A percentile compares a stretch with the other conserved stretches of the same genome.
phyloP scores from a whole-genome alignment of 2,888 invertebrate genomes.

The Phragmatobia fuliginosa region DNA sequence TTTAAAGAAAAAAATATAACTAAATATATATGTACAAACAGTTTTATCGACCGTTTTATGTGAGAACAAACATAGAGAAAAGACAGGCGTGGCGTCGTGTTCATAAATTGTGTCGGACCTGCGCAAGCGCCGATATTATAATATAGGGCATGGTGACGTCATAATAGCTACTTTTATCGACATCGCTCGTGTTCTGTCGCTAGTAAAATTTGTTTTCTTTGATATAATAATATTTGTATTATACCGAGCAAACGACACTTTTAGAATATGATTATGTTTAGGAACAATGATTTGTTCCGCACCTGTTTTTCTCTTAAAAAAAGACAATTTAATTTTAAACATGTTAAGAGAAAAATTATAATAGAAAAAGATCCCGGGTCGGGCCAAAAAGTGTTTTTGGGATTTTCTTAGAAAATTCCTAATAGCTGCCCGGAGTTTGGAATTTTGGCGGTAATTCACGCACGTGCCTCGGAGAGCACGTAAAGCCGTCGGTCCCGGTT shows the following conservation, averaged over 20 bases:
- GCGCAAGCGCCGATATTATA: slow-evolving; percentile 45
- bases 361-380: too few relatives aligned
- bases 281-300: neutral
- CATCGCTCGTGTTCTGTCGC: slow-evolving; percentile 15
- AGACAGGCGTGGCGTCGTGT: slow-evolving; percentile 18
- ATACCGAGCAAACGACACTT: slow-evolving; percentile 14
- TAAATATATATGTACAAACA: slow-evolving; percentile 9
- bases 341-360: too few relatives aligned
- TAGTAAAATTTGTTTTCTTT: slow-evolving; percentile 30
- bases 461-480: too few relatives aligned
- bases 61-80: slow-evolving; percentile 10
- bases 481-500: too few relatives aligned
- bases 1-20: slow-evolving; percentile 2
- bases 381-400: too few relatives aligned
- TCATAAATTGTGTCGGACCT: slow-evolving; percentile 42
- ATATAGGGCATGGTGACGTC: slow-evolving; percentile 49
- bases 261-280: slow-evolving; percentile 9
- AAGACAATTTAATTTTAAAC: too few relatives aligned
- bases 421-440: too few relatives aligned
- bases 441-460: too few relatives aligned
- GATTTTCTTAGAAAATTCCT: too few relatives aligned
- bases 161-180: slow-evolving; percentile 29
- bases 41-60: slow-evolving; percentile 13
- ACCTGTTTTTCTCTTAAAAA: neutral
- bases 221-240: slow-evolving; percentile 17